A percentile compares a stretch with the other conserved stretches of the same genome.
Conservation (phyloP, 2,888 invertebrate genomes). For the Podabrus alpinus region DNA sequence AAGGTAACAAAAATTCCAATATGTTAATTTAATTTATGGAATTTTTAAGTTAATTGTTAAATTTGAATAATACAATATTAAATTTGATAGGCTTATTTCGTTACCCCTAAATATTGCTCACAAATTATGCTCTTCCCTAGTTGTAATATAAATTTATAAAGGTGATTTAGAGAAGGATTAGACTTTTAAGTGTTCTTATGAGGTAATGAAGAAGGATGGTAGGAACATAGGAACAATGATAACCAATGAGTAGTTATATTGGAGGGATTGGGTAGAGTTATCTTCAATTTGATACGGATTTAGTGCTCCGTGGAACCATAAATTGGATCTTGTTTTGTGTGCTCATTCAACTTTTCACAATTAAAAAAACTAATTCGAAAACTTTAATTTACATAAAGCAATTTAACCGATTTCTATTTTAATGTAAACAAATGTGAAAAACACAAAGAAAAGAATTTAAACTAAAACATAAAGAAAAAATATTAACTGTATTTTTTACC, state of each 20-base stretch:
- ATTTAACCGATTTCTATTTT: not conserved
- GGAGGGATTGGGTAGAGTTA: constrained; percentile 58
- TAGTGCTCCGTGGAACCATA: constrained; percentile 61
- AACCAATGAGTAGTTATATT: constrained; percentile 51
- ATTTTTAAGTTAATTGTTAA: not conserved
- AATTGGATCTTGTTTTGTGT: constrained; percentile 57
- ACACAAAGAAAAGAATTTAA: not conserved
- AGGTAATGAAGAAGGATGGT: constrained; percentile 50
- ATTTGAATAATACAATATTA: constrained; percentile 5
- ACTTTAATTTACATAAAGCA: not conserved
- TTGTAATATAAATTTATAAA: constrained; percentile 21
- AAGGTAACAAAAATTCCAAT: not conserved
- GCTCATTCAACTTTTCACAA: constrained; percentile 20
- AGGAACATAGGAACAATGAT: constrained; percentile 49
- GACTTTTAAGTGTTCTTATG: constrained; percentile 27
- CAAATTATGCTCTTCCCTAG: not conserved
- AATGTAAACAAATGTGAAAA: not conserved
- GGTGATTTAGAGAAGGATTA: constrained; percentile 29
- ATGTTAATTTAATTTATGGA: not conserved
- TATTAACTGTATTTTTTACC: constrained; percentile 1
- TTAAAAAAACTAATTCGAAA: not conserved
- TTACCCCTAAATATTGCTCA: not conserved
- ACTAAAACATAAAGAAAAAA: not conserved
- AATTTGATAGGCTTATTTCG: not conserved
- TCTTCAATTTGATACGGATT: constrained; percentile 63